Conservation (phyloP, 2,888 invertebrate genomes). For the Hypomecis punctinalis region DNA sequence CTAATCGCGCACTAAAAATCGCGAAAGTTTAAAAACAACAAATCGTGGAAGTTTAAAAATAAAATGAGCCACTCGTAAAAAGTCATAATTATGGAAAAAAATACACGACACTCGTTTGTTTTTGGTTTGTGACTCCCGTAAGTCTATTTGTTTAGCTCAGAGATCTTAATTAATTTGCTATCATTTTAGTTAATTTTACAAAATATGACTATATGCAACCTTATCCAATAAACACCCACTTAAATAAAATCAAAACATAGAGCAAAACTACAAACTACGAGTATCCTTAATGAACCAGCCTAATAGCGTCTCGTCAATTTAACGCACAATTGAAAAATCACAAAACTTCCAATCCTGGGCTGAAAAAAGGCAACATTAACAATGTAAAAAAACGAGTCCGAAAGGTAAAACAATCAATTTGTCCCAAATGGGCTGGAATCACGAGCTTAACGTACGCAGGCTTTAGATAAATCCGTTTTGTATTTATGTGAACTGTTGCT, state of each 20-base stretch:
- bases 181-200: too few species aligned
- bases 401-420: conserved; percentile 47
- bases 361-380: conserved; percentile 28
- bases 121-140: too few species aligned
- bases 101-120: too few species aligned
- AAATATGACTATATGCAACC: too few species aligned
- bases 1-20: too few species aligned
- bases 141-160: too few species aligned
- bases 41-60: too few species aligned
- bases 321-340: conserved; percentile 21
- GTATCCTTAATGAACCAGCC: not conserved
- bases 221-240: too few species aligned
- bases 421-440: conserved; percentile 46
- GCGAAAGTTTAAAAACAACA: too few species aligned
- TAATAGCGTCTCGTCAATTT: conserved; percentile 7
- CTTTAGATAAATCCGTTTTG: conserved; percentile 25
- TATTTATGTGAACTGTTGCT: conserved; percentile 27
- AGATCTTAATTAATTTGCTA: too few species aligned
- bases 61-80: too few species aligned
- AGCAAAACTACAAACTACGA: not conserved
- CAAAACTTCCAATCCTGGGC: conserved; percentile 9
- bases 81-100: too few species aligned
- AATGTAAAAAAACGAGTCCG: conserved; percentile 42
- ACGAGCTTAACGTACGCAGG: conserved; percentile 40
- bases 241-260: not conserved